Percentiles rank a stretch among this genome's conserved stretches.
These are phyloP conservation scores for Psephotus haematonotus DNA, from an alignment of 2,113 vertebrate species.

Conservation along the genomic window DNA sequence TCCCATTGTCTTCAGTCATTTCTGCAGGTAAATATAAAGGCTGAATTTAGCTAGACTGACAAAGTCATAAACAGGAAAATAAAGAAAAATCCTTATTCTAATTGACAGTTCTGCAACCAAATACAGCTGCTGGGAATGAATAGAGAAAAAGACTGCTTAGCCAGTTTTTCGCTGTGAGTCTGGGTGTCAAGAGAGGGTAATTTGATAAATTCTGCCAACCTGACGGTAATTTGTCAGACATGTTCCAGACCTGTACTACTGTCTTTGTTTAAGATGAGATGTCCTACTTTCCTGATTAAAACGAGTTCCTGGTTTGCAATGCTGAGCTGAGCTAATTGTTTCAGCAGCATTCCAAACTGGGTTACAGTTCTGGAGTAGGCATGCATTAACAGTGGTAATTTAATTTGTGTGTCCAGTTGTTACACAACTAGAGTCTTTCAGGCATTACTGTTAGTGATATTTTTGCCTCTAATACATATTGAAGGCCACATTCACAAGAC, in stretches of 20 bases:
- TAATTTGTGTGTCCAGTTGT: conserved; percentile 65
- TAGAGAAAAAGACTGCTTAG: neutral
- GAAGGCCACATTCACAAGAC: conserved; percentile 40
- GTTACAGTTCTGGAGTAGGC: neutral
- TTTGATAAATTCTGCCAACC: neutral
- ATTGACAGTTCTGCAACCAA: neutral
- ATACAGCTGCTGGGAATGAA: neutral
- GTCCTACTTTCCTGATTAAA: neutral
- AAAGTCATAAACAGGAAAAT: neutral
- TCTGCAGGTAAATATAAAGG: neutral
- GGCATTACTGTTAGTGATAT: neutral
- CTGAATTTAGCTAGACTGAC: neutral
- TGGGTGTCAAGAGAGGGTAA: neutral
- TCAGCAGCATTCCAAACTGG: conserved; percentile 23
- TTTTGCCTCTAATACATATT: conserved; percentile 39
- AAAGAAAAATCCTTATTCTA: neutral
- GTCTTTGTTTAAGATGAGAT: neutral
- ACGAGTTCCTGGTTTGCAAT: neutral
- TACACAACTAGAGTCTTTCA: conserved; percentile 42
- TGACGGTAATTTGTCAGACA: neutral
- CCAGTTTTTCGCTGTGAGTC: no score
- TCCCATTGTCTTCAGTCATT: neutral
- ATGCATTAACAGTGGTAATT: conserved; percentile 50
- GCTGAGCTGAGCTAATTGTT: conserved; percentile 42
- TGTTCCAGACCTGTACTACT: neutral